Conservation (phyloP, 2,797 vertebrate genomes). For the Eulemur mongoz region DNA sequence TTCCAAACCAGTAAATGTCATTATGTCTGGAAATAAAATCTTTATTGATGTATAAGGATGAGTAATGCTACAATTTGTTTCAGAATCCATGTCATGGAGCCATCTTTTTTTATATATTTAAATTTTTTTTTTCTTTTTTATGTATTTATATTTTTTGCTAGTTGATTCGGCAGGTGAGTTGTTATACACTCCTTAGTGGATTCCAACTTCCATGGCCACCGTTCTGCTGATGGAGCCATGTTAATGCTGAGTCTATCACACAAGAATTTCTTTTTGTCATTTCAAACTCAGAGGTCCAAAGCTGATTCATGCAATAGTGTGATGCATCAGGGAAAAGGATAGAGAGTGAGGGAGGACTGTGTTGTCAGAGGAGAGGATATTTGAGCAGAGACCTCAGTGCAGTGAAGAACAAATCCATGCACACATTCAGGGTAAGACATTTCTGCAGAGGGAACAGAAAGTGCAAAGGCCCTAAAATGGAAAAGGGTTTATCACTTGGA, state of each 20-base stretch:
- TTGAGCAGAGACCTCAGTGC: neutral
- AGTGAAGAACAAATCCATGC: neutral
- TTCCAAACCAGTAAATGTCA: conserved; percentile 53
- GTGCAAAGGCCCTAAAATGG: neutral
- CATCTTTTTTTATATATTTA: neutral
- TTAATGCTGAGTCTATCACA: neutral
- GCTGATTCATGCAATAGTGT: neutral
- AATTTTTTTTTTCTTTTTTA: no score
- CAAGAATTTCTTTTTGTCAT: neutral
- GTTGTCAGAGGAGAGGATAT: neutral
- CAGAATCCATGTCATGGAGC: neutral
- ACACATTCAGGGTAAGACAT: neutral
- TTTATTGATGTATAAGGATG: conserved; percentile 43
- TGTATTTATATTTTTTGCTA: no score
- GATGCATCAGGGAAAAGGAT: neutral
- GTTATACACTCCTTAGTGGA: no score
- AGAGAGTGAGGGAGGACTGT: neutral
- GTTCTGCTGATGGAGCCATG: no score
- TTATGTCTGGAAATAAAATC: conserved; percentile 58
- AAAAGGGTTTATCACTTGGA: neutral
- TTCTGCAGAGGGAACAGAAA: neutral
- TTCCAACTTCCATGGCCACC: no score
- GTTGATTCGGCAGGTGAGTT: no score
- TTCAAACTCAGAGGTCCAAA: neutral
- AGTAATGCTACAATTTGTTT: conserved; percentile 42